phyloP scores from a whole-genome alignment of 2,888 invertebrate species.

The Lepetodrilus schrolli region DNA sequence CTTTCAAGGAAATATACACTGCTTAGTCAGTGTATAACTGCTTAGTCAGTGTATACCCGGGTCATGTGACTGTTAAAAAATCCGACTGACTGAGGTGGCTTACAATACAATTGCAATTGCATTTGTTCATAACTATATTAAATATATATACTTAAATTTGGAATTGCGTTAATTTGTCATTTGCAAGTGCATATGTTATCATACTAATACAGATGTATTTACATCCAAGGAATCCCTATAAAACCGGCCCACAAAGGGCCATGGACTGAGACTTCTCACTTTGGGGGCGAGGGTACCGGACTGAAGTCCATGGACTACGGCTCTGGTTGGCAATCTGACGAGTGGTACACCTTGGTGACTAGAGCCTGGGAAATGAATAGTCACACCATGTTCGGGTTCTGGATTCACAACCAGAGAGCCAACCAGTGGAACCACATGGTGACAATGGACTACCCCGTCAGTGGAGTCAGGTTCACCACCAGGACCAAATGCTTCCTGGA shows the following conservation, averaged over 20 bases:
- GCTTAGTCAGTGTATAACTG: too few relatives aligned
- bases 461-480: constrained; percentile 44
- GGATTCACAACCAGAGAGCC: constrained; percentile 49
- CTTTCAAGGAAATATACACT: too few relatives aligned
- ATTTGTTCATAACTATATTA: too few relatives aligned
- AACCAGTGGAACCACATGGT: constrained; percentile 52
- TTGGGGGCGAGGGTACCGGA: constrained; percentile 55
- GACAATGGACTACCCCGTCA: constrained; percentile 52
- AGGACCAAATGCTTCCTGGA: constrained; percentile 51
- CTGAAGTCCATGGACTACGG: constrained; percentile 54
- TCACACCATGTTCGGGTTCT: constrained; percentile 48
- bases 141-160: too few relatives aligned
- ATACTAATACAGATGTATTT: too few relatives aligned
- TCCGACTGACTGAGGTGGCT: too few relatives aligned
- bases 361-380: constrained; percentile 48
- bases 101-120: too few relatives aligned
- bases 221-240: too few relatives aligned
- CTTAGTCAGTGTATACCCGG: too few relatives aligned
- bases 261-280: constrained; percentile 47
- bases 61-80: too few relatives aligned
- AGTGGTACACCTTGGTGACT: constrained; percentile 53
- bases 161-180: too few relatives aligned
- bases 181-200: too few relatives aligned
- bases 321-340: constrained; percentile 52
- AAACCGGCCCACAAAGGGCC: constrained; percentile 39